phyloP scores from a whole-genome alignment of 2,888 invertebrate species.

The Aphidius colemani region DNA sequence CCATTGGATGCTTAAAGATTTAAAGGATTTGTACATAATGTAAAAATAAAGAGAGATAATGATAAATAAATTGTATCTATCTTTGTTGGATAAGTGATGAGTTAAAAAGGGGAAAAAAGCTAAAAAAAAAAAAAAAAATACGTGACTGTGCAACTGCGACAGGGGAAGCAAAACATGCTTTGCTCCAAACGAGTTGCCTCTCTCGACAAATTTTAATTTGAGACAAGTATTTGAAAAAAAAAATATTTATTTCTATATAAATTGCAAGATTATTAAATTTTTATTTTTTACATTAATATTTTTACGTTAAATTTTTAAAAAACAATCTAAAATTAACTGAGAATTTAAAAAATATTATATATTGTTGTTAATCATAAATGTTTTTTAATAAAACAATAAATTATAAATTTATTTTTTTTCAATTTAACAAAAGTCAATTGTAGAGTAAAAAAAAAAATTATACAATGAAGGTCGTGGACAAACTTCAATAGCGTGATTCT shows the following conservation, averaged over 20 bases:
- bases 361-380: too few species aligned
- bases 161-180: slow-evolving; percentile 37
- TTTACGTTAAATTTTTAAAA: background rate
- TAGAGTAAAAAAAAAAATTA: background rate
- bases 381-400: too few species aligned
- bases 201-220: slow-evolving; percentile 23
- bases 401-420: too few species aligned
- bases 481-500: too few species aligned
- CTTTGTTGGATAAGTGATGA: slow-evolving; percentile 9
- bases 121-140: slow-evolving; percentile 32
- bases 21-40: background rate
- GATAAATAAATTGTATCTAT: slow-evolving; percentile 30
- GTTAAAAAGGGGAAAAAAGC: slow-evolving; percentile 4
- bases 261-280: background rate
- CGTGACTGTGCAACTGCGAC: slow-evolving; percentile 47
- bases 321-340: too few species aligned
- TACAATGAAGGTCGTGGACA: too few species aligned
- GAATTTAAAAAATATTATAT: too few species aligned
- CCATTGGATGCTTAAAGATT: too few species aligned
- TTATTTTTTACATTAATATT: background rate
- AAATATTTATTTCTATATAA: slow-evolving; percentile 5
- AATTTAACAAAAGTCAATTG: background rate
- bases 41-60: slow-evolving; percentile 11
- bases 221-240: slow-evolving; percentile 2
- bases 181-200: slow-evolving; percentile 41